A percentile compares a stretch with the other conserved stretches of the same genome.
These are phyloP conservation scores for Oreochromis tanganicae DNA, from an alignment of 2,113 vertebrate species.

Conservation along the genomic window DNA sequence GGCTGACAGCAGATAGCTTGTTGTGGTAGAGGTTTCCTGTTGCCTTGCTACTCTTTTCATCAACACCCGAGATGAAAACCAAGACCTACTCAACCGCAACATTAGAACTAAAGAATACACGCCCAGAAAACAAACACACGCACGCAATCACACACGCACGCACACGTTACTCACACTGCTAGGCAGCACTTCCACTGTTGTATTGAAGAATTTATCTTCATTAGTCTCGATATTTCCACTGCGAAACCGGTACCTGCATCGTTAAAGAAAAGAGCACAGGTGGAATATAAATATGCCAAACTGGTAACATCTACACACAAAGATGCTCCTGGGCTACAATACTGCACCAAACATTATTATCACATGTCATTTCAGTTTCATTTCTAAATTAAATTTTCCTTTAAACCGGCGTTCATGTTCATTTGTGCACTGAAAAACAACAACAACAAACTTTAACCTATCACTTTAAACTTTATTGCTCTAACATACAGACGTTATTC, in stretches of 20 bases:
- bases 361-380: not conserved
- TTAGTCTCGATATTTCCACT: conserved; percentile 78
- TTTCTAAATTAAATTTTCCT: not conserved
- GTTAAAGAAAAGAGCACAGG: not conserved
- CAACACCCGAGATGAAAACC: conserved; percentile 22
- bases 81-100: not conserved
- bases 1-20: conserved; percentile 2
- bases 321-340: not conserved
- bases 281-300: not conserved
- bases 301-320: not conserved
- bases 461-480: not conserved
- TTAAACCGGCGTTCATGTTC: not conserved
- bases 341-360: not conserved
- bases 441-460: accelerated
- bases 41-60: not conserved
- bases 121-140: not conserved
- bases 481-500: not conserved
- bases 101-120: not conserved
- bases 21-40: not conserved
- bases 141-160: not conserved
- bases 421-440: not conserved
- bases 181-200: conserved; percentile 79
- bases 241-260: conserved; percentile 75
- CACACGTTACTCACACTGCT: conserved; percentile 69
- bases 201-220: conserved; percentile 77